Conservation (phyloP, 2,113 vertebrate genomes). For the Agapornis roseicollis region DNA sequence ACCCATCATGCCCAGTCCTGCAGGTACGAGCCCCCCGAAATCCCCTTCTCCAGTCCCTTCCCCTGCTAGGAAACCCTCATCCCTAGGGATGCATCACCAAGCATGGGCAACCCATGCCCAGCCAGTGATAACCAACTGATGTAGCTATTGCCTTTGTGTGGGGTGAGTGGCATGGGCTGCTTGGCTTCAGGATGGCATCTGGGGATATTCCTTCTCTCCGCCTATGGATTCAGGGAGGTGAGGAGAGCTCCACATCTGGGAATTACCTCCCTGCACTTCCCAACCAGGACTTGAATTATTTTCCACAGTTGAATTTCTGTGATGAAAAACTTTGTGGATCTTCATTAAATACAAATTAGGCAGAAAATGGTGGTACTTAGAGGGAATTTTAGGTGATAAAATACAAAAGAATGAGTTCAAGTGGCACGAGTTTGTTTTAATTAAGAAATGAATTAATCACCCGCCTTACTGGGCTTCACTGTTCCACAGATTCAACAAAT, state of each 20-base stretch:
- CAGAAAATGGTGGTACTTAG: constrained; percentile 82
- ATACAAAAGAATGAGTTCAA: constrained; percentile 84
- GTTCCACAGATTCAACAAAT: constrained; percentile 94
- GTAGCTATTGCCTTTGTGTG: not conserved
- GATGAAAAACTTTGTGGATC: constrained; percentile 85
- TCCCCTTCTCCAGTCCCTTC: not conserved
- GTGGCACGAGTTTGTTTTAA: constrained; percentile 84
- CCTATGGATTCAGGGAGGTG: not conserved
- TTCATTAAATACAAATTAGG: constrained; percentile 85
- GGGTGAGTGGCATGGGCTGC: accelerated
- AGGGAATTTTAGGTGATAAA: constrained; percentile 82
- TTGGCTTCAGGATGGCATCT: not conserved
- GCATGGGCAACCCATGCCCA: not conserved
- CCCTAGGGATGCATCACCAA: accelerated
- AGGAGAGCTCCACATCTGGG: not conserved
- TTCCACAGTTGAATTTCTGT: constrained; percentile 76
- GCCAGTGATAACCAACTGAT: accelerated
- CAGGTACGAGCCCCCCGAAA: constrained; percentile 75
- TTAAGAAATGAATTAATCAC: constrained; percentile 84
- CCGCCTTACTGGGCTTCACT: constrained; percentile 72
- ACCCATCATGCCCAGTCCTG: constrained; percentile 98
- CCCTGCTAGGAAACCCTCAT: not conserved
- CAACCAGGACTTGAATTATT: constrained; percentile 59
- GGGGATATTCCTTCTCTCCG: not conserved
- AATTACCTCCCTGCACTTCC: not conserved